Evolutionary conservation across 2,888 invertebrate species (phyloP), one percentile per base, ranked within the genome.

Genomic region (Dione juno): DNA sequence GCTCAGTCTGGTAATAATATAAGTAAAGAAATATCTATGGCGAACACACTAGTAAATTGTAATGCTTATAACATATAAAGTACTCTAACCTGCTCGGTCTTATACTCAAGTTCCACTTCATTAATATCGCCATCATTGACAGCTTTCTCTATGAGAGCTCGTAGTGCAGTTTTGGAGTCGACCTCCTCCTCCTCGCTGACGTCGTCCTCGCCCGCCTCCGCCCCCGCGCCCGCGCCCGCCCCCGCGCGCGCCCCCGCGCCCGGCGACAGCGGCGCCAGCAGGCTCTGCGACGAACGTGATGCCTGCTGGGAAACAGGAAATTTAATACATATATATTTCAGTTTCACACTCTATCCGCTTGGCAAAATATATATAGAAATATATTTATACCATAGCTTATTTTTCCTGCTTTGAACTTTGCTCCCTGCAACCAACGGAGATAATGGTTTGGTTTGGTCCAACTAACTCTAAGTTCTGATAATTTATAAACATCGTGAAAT

Each of bases 211-310:
- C 13, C 66, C n/a, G n/a, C 57, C n/a, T 10, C 28, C 1, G 48
- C 50, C 9, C 63, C 69, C 21, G 61, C 43, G 48, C 16, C 6
- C 57, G 57, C 45, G 21, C 52, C 65, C 37, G 28, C 48, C 13
- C 21, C 40, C 28, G n/a, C 40, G 5, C 28, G 3, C 28, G 61
- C 5, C 10, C 41, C 50, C 16, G 68, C 43, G 14, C 67, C 67
- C 0, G 84, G 77, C 9, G 86, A 81, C 9, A 86, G 76, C 1
- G 92, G 91, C 9, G 89, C 89, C 2, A 92, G 79, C 14, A 92
- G 79, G 67, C 91, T 92, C 74, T 91, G 90, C 0, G 84, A 78
- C 2, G 88, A 82, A 7, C 89, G 88, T 1, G 77, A 67, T 0
- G 81, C 59, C 78, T 83, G 76, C n/a, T n/a, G n/a, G n/a, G n/a